Percentiles rank a stretch among this genome's conserved stretches.
Evolutionary conservation across 2,113 vertebrate species (phyloP).

Genomic region (Brienomyrus brachyistius): DNA sequence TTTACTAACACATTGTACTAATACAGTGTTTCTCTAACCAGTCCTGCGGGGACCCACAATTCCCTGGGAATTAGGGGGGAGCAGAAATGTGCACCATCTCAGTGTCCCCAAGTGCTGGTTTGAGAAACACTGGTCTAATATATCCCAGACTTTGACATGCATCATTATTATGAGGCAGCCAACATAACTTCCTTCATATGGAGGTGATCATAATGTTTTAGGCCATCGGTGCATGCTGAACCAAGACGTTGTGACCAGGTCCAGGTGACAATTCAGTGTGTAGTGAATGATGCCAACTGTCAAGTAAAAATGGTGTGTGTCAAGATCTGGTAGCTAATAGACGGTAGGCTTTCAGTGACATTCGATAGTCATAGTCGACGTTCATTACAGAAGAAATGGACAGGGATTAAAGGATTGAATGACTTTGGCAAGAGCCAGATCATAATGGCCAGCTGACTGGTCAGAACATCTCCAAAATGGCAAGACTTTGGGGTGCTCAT

Average conservation of each 20-base stretch:
- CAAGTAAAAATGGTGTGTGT: background rate
- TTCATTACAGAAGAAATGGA: background rate
- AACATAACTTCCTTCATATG: background rate
- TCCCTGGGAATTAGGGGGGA: background rate
- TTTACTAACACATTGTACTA: background rate
- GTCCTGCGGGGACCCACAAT: background rate
- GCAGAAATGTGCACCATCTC: background rate
- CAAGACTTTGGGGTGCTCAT: background rate
- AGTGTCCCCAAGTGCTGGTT: background rate
- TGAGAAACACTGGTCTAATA: background rate
- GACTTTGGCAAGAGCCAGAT: background rate
- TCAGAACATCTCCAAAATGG: background rate
- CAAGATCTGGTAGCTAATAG: background rate
- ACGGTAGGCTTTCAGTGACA: no score
- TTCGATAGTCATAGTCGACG: background rate
- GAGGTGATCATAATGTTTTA: background rate
- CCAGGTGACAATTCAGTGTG: background rate
- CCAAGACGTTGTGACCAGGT: background rate
- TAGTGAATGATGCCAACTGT: background rate
- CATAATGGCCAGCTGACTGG: background rate
- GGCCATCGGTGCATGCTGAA: background rate
- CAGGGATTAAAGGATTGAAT: background rate
- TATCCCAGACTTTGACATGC: background rate
- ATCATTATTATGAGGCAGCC: background rate
- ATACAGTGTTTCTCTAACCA: background rate